Base-by-base conservation (phyloP, 2,113 vertebrate genomes). In the Budorcas taxicolor region DNA sequence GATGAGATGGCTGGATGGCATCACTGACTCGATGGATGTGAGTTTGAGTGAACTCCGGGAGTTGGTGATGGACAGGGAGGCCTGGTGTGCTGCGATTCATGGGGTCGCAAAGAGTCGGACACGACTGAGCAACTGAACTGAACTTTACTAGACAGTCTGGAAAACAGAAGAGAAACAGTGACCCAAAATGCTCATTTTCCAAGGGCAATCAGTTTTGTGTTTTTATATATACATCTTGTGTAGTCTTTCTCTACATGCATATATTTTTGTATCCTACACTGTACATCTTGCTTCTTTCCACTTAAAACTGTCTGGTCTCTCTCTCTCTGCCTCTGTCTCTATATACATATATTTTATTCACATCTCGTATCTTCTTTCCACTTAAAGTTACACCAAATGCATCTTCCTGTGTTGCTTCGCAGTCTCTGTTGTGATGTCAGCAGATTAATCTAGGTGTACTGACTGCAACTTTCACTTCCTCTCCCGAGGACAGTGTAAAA, bases 401-500 rank as follows among this genome's bases (percentile, higher is more conserved):
- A 21, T 90, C 64, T 74, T 96, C 43, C 64, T 86, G 0, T 76
- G 62, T 88, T 64, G 47, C 67, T 88, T 0, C 31, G 0, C 8
- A 17, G 15, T 62, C 62, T 91, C 31, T 33, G 11, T n/a, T 40
- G 36, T 15, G 25, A 27, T 53, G 87, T 43, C 91, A 52, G 60
- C 52, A 60, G 33, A 91, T 19, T n/a, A 80, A 43, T 83, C 25
- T 5, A 31, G 13, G 3, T 55, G 58, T 45, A 7, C n/a, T 9
- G 58, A 60, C 23, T 93, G 16, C 4, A 45, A 9, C n/a, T 57
- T 86, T 64, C 9, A 5, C 67, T 89, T 78, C 13, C 43, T 74
- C 80, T 29, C 14, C 93, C 43, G 8, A 33, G 36, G 36, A 84
- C 67, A 94, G 4, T 52, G n/a, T 82, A 78, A 95, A 78, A 95